Evolutionary conservation across 2,888 invertebrate species (phyloP).

Genomic region (Mythimna albipuncta): DNA sequence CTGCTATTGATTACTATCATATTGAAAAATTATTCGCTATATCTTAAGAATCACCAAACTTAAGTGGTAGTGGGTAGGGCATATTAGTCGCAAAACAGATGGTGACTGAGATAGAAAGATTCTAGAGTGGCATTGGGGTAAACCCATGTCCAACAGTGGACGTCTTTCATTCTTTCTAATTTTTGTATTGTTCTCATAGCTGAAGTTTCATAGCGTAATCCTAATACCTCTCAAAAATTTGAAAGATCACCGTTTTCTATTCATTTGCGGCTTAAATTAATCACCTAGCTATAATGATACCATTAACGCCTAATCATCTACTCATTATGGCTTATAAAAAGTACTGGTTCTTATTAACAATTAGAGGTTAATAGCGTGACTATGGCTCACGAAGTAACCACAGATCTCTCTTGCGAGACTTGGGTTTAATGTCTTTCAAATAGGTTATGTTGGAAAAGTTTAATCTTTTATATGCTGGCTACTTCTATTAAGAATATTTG

Average conservation of each 20-base stretch:
- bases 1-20: too few species aligned
- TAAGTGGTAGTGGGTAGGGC: too few species aligned
- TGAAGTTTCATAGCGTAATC: neutral
- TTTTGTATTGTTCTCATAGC: neutral
- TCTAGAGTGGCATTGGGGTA: too few species aligned
- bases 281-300: neutral
- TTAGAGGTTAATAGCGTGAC: constrained; percentile 49
- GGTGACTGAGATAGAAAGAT: too few species aligned
- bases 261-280: neutral
- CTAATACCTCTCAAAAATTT: neutral
- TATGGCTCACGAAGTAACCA: constrained; percentile 35
- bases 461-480: neutral
- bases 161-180: too few species aligned
- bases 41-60: too few species aligned
- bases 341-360: constrained; percentile 28
- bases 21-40: too few species aligned
- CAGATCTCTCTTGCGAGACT: constrained; percentile 23
- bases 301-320: constrained; percentile 13
- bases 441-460: neutral
- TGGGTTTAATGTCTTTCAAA: constrained; percentile 9
- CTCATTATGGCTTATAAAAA: constrained; percentile 31
- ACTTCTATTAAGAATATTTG: too few species aligned
- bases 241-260: neutral
- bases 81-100: too few species aligned
- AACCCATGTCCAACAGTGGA: too few species aligned